Base-by-base conservation (phyloP, 2,888 invertebrate species). In the Opisthograptis luteolata region DNA sequence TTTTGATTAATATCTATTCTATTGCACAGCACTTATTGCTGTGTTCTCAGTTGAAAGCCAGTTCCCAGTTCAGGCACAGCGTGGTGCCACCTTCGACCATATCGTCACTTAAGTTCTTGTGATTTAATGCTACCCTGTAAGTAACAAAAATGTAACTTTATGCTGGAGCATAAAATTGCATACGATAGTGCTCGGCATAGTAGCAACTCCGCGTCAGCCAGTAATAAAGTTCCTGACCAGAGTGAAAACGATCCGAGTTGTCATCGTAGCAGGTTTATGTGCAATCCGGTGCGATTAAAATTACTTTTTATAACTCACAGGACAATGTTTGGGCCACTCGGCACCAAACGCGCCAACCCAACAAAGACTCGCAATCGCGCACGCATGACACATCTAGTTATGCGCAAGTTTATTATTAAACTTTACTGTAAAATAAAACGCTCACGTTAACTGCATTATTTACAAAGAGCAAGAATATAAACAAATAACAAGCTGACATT, bases 171-270 rank as follows among this genome's bases (percentile, higher is more conserved):
- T 60, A 56, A 61, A 55, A 52, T 42, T 34, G 47, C 40, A 41
- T 10, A 39, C 28, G 28, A 46, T 47, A 54, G 24, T 55, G 53
- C 51, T 42, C 55, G 49, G 58, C 22, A 40, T 44, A 54, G 64
- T 61, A 60, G 47, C 60, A 44, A 53, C 24, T 44, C 27, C 46
- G 36, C 55, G 58, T 61, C 66, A 68, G 62, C 60, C 51, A 60
- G 70, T 74, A 78, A 73, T 84, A 82, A 84, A 84, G 70, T 70
- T 70, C 62, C 61, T 68, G 69, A 60, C 68, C 68, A 60, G 66
- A 75, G 80, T 75, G 78, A 78, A 84, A 81, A 81, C 79, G 80
- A 84, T 80, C 70, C 76, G 61, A 65, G 71, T 73, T 84, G 85
- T 85, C 85, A 85, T 83, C 85, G 75, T 64, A 69, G 63, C 63